phyloP scores from a whole-genome alignment of 2,888 invertebrate genomes.

The Serrognathus titanus region DNA sequence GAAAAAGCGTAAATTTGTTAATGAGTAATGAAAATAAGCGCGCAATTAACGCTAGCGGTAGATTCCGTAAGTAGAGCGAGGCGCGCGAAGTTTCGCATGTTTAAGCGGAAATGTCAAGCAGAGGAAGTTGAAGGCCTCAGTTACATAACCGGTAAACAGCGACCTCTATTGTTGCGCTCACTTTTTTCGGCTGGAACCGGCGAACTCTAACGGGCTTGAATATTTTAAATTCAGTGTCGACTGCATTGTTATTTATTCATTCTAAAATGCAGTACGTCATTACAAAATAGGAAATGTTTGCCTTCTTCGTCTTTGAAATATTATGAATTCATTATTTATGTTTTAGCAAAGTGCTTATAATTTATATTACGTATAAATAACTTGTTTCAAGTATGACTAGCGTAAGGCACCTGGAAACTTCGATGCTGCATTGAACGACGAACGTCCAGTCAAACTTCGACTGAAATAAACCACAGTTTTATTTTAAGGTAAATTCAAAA shows the following conservation, averaged over 20 bases:
- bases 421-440: no score
- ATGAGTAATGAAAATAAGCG: conserved; percentile 4
- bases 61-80: conserved; percentile 17
- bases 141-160: conserved; percentile 20
- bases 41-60: conserved; percentile 18
- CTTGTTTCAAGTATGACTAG: no score
- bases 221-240: not conserved
- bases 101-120: conserved; percentile 19
- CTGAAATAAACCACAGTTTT: no score
- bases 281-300: no score
- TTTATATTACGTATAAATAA: no score
- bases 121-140: conserved; percentile 22
- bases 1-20: no score
- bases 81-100: conserved; percentile 17
- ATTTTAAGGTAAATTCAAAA: no score
- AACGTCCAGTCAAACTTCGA: no score
- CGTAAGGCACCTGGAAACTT: no score
- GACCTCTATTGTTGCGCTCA: conserved; percentile 19
- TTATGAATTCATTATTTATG: no score
- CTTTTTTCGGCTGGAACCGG: conserved; percentile 18
- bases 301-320: no score
- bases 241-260: not conserved
- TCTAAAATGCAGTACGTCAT: not conserved
- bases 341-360: no score
- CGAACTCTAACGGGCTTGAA: conserved; percentile 20